A percentile compares a stretch with the other conserved stretches of the same genome.
phyloP scores from a whole-genome alignment of 1,140 invertebrate species.

The Myzus persicae region DNA sequence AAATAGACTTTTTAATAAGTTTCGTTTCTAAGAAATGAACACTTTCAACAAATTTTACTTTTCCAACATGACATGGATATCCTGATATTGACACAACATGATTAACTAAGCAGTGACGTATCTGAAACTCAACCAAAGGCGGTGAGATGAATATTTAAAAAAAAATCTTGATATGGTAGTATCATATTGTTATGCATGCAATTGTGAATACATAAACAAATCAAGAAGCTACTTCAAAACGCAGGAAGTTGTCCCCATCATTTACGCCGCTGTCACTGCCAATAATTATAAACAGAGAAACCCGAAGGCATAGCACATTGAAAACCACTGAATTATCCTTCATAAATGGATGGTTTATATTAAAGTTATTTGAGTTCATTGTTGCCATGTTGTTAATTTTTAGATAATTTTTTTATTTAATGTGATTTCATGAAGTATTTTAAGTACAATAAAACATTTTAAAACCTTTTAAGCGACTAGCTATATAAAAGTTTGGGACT shows the following conservation, averaged over 20 bases:
- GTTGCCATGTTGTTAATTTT: no score
- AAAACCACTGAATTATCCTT: neutral
- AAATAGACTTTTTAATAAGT: neutral
- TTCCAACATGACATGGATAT: neutral
- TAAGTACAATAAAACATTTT: no score
- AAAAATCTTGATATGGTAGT: neutral
- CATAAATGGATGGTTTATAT: neutral
- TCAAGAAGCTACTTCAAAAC: neutral
- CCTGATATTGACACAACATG: neutral
- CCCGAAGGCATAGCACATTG: neutral
- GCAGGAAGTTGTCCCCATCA: neutral
- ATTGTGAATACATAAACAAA: neutral
- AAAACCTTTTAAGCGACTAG: neutral
- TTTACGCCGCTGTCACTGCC: neutral
- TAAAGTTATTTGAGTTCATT: no score
- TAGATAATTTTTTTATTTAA: no score
- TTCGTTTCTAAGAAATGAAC: neutral
- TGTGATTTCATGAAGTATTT: no score
- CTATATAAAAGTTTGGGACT: neutral
- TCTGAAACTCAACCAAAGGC: no score
- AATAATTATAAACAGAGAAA: neutral
- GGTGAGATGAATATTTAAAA: rapidly evolving
- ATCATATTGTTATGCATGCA: neutral
- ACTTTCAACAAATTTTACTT: neutral
- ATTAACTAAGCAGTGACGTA: no score